A percentile compares a stretch with the other conserved stretches of the same genome.
Evolutionary conservation across 2,888 invertebrate genomes (phyloP).

Genomic region (Rotaria macrura): DNA sequence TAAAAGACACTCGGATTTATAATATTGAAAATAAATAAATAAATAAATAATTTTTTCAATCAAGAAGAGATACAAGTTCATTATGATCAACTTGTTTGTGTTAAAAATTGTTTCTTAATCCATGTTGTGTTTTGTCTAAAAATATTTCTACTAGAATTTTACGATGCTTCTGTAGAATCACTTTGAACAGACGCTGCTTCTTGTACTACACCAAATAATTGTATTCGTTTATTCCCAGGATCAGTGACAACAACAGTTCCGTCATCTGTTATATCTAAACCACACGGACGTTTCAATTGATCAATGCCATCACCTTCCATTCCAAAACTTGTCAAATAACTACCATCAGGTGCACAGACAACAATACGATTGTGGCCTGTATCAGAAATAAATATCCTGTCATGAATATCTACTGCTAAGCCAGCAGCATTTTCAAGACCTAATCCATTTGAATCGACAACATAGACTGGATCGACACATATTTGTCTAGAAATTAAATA

Average conservation of each 20-base stretch:
- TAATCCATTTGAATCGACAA: background rate
- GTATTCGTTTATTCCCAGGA: background rate
- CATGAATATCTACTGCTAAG: background rate
- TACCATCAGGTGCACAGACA: background rate
- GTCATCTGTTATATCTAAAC: background rate
- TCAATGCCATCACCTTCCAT: background rate
- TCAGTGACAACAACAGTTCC: background rate
- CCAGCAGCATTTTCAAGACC: background rate
- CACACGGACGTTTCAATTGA: background rate
- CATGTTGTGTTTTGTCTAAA: background rate
- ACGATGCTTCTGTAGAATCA: background rate
- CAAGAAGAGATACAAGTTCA: background rate
- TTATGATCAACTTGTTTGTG: background rate
- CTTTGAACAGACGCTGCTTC: background rate
- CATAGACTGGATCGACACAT: background rate
- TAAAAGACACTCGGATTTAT: background rate
- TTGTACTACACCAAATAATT: background rate
- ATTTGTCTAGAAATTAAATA: background rate
- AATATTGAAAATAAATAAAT: background rate
- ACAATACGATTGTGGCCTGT: background rate
- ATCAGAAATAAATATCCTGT: background rate
- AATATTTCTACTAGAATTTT: background rate
- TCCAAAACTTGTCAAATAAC: background rate
- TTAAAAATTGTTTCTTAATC: background rate
- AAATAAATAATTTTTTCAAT: background rate